A percentile compares a stretch with the other conserved stretches of the same genome.
Evolutionary conservation across 92 coral and sea anemone species (phyloP).

Genomic region (Zoanthus sociatus): DNA sequence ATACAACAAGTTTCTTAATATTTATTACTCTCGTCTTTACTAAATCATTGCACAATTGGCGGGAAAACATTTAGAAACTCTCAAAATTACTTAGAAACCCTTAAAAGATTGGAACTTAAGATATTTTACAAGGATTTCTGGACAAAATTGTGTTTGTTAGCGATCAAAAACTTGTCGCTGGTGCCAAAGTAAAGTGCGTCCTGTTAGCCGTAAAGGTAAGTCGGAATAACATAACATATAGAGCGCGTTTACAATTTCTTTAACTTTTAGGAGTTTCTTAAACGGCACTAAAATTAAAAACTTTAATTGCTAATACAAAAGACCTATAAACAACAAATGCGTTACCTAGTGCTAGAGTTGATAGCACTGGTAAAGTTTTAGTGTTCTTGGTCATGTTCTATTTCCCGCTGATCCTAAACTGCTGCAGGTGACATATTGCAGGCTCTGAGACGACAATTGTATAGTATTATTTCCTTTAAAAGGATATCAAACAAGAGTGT

Average conservation of each 20-base stretch:
- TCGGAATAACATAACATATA: neutral
- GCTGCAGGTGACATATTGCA: slow-evolving; percentile 38
- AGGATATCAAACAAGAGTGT: slow-evolving; percentile 36
- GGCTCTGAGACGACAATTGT: slow-evolving; percentile 20
- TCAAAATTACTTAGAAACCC: slow-evolving; percentile 1
- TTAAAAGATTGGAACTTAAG: neutral
- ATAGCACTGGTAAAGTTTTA: neutral
- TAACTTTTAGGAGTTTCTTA: neutral
- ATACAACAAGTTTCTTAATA: neutral
- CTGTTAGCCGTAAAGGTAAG: slow-evolving; percentile 39
- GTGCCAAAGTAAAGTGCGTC: slow-evolving; percentile 36
- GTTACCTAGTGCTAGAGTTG: neutral
- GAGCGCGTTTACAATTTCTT: neutral
- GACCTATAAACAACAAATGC: neutral
- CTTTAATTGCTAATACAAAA: neutral
- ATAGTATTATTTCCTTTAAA: slow-evolving; percentile 11
- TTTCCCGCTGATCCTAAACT: slow-evolving; percentile 37
- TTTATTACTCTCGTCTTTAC: neutral
- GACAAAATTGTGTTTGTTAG: slow-evolving; percentile 35
- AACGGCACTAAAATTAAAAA: slow-evolving; percentile 4
- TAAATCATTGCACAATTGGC: neutral
- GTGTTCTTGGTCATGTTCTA: neutral
- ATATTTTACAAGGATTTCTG: neutral
- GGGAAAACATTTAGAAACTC: neutral
- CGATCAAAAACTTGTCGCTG: slow-evolving; percentile 14